phyloP scores from a whole-genome alignment of 2,888 invertebrate species.

The Eretmocerus hayati region DNA sequence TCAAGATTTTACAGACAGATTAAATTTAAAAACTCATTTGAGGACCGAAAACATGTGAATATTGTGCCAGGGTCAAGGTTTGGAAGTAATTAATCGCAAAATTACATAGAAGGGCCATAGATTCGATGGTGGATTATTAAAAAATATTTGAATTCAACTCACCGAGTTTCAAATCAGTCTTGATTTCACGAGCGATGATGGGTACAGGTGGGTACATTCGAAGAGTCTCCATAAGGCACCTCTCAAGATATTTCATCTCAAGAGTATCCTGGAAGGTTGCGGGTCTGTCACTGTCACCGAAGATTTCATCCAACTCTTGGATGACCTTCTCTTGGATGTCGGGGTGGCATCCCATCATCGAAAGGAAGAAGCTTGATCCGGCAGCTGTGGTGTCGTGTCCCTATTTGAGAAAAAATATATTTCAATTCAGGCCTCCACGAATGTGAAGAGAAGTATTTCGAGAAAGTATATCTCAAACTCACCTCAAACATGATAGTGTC shows the following conservation, averaged over 20 bases:
- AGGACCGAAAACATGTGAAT: no score
- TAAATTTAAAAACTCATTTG: no score
- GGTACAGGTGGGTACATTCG: slow-evolving; percentile 77
- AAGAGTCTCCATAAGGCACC: slow-evolving; percentile 70
- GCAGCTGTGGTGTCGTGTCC: slow-evolving; percentile 81
- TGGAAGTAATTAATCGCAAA: no score
- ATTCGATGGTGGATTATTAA: no score
- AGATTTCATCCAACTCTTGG: slow-evolving; percentile 67
- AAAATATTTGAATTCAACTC: slow-evolving; percentile 24
- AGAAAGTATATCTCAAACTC: slow-evolving; percentile 11
- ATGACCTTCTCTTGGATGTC: slow-evolving; percentile 70
- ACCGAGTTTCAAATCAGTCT: slow-evolving; percentile 64
- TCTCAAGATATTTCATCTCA: slow-evolving; percentile 74
- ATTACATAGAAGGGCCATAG: no score
- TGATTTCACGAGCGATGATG: slow-evolving; percentile 65
- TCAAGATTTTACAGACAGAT: no score
- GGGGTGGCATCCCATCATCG: slow-evolving; percentile 73
- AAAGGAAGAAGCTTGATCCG: slow-evolving; percentile 79
- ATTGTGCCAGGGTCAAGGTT: no score
- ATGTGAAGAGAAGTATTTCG: no score
- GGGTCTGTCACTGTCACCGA: slow-evolving; percentile 70
- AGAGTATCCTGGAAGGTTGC: slow-evolving; percentile 71
- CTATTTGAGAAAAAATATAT: slow-evolving; percentile 42
- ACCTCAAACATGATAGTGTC: slow-evolving; percentile 87
- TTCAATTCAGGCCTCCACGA: no score